phyloP scores from a whole-genome alignment of 92 coral and sea anemone genomes.

The Phymanthus crucifer region DNA sequence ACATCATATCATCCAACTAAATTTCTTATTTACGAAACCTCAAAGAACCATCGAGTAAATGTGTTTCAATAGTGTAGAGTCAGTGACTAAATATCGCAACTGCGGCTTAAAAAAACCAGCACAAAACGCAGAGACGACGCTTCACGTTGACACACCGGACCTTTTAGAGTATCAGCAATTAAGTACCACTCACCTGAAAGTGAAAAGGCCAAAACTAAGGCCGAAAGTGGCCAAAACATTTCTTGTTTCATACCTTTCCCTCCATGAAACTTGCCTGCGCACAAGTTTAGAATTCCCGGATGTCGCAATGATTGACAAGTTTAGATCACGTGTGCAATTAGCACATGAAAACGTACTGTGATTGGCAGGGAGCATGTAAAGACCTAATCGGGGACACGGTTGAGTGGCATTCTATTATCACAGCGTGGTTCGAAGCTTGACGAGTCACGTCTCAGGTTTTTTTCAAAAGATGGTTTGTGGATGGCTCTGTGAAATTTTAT shows the following conservation, averaged over 20 bases:
- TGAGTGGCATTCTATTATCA: constrained; percentile 52
- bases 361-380: constrained; percentile 57
- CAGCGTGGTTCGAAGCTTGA: constrained; percentile 28
- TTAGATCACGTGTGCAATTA: constrained; percentile 67
- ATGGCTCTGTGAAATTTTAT: neutral
- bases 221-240: constrained; percentile 49
- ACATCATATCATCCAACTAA: constrained; percentile 2
- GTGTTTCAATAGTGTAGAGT: constrained; percentile 35
- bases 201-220: constrained; percentile 41
- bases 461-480: neutral
- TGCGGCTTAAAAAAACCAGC: constrained; percentile 12
- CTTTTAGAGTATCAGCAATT: constrained; percentile 13
- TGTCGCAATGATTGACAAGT: constrained; percentile 69
- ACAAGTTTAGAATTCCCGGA: constrained; percentile 59
- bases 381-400: constrained; percentile 42
- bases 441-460: constrained; percentile 16
- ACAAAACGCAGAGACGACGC: neutral
- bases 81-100: constrained; percentile 24
- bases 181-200: constrained; percentile 35
- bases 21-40: constrained; percentile 34
- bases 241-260: constrained; percentile 34
- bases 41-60: constrained; percentile 23
- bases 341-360: constrained; percentile 19
- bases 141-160: constrained; percentile 13
- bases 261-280: constrained; percentile 42